Base-by-base conservation (phyloP, 1,140 invertebrate species). In the Venturia canescens region DNA sequence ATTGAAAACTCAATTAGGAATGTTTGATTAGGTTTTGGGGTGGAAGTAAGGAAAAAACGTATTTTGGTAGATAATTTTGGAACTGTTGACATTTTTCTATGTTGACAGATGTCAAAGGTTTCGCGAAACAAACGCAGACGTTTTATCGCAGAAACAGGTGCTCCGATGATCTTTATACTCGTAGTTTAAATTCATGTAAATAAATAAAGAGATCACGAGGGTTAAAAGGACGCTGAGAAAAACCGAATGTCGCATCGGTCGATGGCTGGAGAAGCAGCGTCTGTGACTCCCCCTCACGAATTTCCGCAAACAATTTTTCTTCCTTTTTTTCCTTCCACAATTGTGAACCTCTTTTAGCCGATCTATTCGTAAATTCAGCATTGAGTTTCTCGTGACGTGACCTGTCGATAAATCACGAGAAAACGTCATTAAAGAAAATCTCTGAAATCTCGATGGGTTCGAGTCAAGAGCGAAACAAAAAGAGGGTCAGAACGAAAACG, bases 401-500 rank as follows among this genome's bases (percentile, higher is more conserved):
- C 78, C 74, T 84, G 85, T 86, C 85, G 84, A 86, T 86, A 86
- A 86, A 86, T 86, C 85, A 86, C 78, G 72, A 63, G 50, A 63
- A 18, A 71, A 69, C 85, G 84, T 86, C 85, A 86, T 85, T 86
- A 84, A 84, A 84, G 84, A 69, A 85, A 81, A 84, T 84, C 85
- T 80, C 67, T 79, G 83, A 84, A 81, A 76, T 50, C 72, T 53
- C 72, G 50, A 60, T 76, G 50, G 72, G 63, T 26, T 76, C 23
- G 23, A 76, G 72, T 60, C 1, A 6, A 4, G 53, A 57, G 53
- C 11, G 53, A 16, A n/a, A n/a, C 11, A 57, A n/a, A 83, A 80
- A 79, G 78, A 69, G 80, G 50, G 38, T 9, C 38, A 77, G 78
- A 63, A 44, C 23, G 71, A 13, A 23, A 29, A 38, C 34, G 16